Evolutionary conservation across 2,888 invertebrate species (phyloP).

Genomic region (Leptinotarsa rubiginosa): DNA sequence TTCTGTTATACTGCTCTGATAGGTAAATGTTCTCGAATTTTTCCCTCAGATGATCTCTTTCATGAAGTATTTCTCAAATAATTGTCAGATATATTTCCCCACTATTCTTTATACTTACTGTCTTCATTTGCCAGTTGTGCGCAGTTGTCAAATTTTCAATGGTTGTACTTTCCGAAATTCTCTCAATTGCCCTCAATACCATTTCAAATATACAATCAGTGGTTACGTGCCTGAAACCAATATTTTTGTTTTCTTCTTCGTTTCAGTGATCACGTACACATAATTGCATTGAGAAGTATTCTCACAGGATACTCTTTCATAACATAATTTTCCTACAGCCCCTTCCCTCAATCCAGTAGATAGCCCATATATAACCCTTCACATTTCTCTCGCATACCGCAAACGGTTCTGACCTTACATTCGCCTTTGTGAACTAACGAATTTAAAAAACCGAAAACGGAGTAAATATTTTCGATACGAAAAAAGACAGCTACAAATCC

Average conservation of each 20-base stretch:
- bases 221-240: too few relatives aligned
- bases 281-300: neutral
- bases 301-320: neutral
- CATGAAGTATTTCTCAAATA: too few relatives aligned
- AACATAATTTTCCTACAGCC: neutral
- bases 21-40: too few relatives aligned
- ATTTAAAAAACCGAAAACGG: constrained; percentile 7
- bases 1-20: too few relatives aligned
- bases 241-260: too few relatives aligned
- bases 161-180: too few relatives aligned
- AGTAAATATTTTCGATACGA: constrained; percentile 21
- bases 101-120: neutral
- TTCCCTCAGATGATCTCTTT: too few relatives aligned
- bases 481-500: constrained; percentile 40
- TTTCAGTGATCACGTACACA: too few relatives aligned
- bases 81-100: neutral
- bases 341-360: neutral
- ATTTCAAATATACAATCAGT: too few relatives aligned
- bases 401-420: neutral
- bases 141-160: too few relatives aligned
- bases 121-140: neutral
- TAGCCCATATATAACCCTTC: neutral
- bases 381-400: neutral
- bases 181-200: too few relatives aligned
- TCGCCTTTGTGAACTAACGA: neutral